Conservation (phyloP, 2,113 vertebrate species). For the Zosterops hypoxanthus region DNA sequence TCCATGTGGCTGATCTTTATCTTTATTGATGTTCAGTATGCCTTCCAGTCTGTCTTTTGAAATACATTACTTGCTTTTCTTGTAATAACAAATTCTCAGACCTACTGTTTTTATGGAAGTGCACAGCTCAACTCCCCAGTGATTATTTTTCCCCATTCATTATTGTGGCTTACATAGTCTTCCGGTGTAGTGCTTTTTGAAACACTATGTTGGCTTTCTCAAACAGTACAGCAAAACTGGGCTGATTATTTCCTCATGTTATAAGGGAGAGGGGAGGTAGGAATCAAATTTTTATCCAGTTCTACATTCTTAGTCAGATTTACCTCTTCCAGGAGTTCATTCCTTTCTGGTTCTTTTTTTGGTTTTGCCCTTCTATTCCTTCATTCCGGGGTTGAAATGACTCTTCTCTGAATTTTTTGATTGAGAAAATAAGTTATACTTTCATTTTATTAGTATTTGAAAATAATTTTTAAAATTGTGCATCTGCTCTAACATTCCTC, state of each 20-base stretch:
- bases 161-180: not conserved
- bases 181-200: not conserved
- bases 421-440: not conserved
- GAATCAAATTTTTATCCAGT: not conserved
- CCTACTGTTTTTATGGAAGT: not conserved
- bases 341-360: not conserved
- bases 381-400: not conserved
- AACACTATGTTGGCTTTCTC: not conserved
- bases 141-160: not conserved
- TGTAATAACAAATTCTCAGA: not conserved
- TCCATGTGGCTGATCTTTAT: not conserved
- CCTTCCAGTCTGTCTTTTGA: not conserved
- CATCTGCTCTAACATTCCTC: not conserved
- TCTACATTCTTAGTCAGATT: not conserved
- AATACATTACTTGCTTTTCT: not conserved
- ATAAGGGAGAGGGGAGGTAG: fast-evolving
- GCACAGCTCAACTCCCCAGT: fast-evolving
- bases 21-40: not conserved
- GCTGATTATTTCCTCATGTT: not conserved
- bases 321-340: not conserved
- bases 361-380: not conserved
- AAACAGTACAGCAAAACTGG: not conserved
- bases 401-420: not conserved
- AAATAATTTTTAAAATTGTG: not conserved
- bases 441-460: not conserved